Conservation (phyloP, 2,113 vertebrate genomes). For the Asarcornis scutulata region DNA sequence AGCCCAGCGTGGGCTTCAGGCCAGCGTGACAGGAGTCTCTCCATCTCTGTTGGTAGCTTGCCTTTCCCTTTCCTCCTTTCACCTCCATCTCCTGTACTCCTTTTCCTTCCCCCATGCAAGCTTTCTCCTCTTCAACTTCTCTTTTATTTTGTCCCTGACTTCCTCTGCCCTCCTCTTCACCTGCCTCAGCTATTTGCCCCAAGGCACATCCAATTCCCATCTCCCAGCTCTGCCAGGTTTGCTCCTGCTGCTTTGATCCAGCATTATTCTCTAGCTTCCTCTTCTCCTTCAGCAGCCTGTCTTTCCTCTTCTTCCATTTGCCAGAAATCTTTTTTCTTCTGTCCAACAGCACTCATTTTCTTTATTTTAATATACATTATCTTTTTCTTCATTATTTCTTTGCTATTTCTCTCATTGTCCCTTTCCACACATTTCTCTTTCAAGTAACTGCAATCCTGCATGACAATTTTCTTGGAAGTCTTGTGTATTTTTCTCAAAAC, state of each 20-base stretch:
- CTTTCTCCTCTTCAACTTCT: neutral
- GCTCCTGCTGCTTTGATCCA: neutral
- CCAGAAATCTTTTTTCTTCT: neutral
- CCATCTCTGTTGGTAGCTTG: neutral
- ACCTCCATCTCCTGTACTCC: neutral
- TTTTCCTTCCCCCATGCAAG: neutral
- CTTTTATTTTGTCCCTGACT: neutral
- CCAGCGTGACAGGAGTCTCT: neutral
- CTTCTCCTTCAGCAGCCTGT: neutral
- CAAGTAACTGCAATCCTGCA: neutral
- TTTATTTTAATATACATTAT: neutral
- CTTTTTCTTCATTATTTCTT: neutral
- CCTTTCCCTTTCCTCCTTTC: neutral
- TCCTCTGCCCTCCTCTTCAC: neutral
- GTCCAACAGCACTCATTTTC: neutral
- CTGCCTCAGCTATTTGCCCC: neutral
- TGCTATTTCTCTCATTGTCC: neutral
- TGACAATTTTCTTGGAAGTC: neutral
- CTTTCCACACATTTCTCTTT: neutral
- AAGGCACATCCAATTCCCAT: neutral
- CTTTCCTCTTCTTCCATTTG: neutral
- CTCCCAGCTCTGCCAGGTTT: neutral
- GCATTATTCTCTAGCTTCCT: neutral
- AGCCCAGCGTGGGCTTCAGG: neutral
- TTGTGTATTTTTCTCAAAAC: neutral